Percentiles rank a stretch among this genome's conserved stretches.
Evolutionary conservation across 1,140 invertebrate species (phyloP).

Genomic region (Grapholita molesta): DNA sequence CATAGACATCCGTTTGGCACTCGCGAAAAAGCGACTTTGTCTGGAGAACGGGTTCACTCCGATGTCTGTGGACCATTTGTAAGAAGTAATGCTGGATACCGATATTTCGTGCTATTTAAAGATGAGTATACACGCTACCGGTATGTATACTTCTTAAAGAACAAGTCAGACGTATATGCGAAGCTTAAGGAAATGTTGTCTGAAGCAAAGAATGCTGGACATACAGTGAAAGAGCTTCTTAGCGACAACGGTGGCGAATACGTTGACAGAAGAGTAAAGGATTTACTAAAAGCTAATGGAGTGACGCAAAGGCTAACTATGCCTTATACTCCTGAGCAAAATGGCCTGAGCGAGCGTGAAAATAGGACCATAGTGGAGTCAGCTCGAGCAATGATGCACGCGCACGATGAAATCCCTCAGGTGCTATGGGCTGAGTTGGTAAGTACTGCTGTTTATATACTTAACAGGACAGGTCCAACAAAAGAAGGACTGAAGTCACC

Average conservation of each 20-base stretch:
- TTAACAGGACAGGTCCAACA: conserved; percentile 9
- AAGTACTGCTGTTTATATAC: conserved; percentile 10
- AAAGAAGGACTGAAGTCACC: background rate
- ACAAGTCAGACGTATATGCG: conserved; percentile 11
- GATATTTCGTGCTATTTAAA: conserved; percentile 22
- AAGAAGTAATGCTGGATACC: background rate
- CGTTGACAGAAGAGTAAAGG: conserved; percentile 40
- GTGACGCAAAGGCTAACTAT: conserved; percentile 42
- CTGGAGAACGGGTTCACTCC: conserved; percentile 18
- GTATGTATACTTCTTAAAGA: conserved; percentile 11
- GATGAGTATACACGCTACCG: conserved; percentile 13
- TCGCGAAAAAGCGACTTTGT: conserved; percentile 23
- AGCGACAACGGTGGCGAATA: conserved; percentile 50
- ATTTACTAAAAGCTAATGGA: conserved; percentile 34
- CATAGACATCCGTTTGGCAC: conserved; percentile 24
- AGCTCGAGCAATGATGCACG: conserved; percentile 45
- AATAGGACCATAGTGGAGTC: conserved; percentile 51
- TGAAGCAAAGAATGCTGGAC: conserved; percentile 8
- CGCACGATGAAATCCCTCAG: conserved; percentile 23
- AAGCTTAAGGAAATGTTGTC: background rate
- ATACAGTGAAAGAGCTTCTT: conserved; percentile 22
- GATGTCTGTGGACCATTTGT: conserved; percentile 24
- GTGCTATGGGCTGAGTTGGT: conserved; percentile 18
- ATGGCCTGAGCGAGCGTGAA: conserved; percentile 43
- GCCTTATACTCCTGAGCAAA: conserved; percentile 52